Percentiles rank a stretch among this genome's conserved stretches.
Conservation (phyloP, 2,113 vertebrate genomes). For the Vireo altiloquus region DNA sequence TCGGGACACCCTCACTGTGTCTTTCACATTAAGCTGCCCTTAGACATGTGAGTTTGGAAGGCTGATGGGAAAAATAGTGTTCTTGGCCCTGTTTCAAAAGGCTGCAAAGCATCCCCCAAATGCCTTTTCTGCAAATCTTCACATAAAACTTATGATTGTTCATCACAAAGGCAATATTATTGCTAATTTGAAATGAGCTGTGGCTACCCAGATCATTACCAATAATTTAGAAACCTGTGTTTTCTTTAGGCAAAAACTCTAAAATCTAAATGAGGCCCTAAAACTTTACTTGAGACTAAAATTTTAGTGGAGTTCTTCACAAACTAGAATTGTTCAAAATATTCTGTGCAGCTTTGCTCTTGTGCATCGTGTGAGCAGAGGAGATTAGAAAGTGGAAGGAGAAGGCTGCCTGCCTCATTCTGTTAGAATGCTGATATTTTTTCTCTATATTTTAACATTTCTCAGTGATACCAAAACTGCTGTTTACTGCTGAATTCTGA, state of each 20-base stretch:
- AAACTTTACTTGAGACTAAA: not conserved
- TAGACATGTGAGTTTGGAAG: not conserved
- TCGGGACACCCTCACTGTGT: not conserved
- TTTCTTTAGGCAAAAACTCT: not conserved
- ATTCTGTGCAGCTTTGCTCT: not conserved
- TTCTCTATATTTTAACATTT: not conserved
- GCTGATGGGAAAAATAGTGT: not conserved
- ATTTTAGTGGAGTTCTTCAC: not conserved
- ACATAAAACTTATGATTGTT: not conserved
- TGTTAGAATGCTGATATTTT: not conserved
- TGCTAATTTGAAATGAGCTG: not conserved
- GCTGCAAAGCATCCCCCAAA: not conserved
- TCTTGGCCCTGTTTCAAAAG: not conserved
- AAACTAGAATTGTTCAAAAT: not conserved
- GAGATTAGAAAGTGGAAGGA: not conserved
- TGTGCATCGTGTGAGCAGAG: not conserved
- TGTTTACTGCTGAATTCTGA: not conserved
- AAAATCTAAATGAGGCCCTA: not conserved
- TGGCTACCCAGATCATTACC: not conserved
- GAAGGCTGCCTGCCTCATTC: not conserved
- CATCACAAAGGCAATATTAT: not conserved
- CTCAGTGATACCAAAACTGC: not conserved
- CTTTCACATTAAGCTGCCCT: not conserved
- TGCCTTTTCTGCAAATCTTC: not conserved
- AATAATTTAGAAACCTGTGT: not conserved